phyloP scores from a whole-genome alignment of 2,797 vertebrate species.

The Odontamblyopus lacepedii region DNA sequence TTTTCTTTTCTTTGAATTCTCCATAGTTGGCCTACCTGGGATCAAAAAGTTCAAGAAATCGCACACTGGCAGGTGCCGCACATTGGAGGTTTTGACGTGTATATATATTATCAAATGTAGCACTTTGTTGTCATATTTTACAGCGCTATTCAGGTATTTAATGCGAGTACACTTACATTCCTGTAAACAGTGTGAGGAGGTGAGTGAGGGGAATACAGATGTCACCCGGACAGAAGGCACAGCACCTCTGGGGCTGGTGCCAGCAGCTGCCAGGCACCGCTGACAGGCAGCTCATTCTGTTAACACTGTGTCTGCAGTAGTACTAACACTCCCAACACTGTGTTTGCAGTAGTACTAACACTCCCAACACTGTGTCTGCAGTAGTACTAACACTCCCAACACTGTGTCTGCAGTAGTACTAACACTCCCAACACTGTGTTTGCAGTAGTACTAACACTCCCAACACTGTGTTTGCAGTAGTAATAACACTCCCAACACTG shows the following conservation, averaged over 20 bases:
- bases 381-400: too few relatives aligned
- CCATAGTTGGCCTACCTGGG: not conserved
- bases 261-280: not conserved
- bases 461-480: too few relatives aligned
- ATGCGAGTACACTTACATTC: not conserved
- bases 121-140: too few relatives aligned
- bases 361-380: not conserved
- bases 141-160: too few relatives aligned
- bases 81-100: too few relatives aligned
- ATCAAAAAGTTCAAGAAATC: not conserved
- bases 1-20: not conserved
- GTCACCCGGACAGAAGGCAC: not conserved
- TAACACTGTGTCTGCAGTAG: not conserved
- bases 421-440: too few relatives aligned
- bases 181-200: not conserved
- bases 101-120: too few relatives aligned
- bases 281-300: not conserved
- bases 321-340: not conserved
- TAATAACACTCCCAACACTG: too few relatives aligned
- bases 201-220: not conserved
- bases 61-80: too few relatives aligned
- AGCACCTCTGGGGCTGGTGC: slow-evolving; percentile 1
- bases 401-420: too few relatives aligned
- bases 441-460: too few relatives aligned
- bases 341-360: too few relatives aligned